A percentile compares a stretch with the other conserved stretches of the same genome.
These are phyloP conservation scores for Platysternon megacephalum DNA, from an alignment of 2,113 vertebrate species.

Conservation along the genomic window DNA sequence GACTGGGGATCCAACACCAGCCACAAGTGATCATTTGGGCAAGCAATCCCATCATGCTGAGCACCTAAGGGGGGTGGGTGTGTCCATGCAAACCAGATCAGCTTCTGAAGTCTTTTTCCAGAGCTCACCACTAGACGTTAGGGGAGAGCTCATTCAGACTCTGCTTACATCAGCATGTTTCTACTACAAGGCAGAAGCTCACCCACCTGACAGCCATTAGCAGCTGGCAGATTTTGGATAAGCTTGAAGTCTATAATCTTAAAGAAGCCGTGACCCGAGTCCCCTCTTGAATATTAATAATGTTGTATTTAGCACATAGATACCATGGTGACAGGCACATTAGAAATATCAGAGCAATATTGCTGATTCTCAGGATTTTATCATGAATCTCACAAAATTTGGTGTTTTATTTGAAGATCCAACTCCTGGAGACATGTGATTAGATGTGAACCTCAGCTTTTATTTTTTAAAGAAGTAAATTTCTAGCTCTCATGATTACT, in stretches of 20 bases:
- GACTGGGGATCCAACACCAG: too few species aligned
- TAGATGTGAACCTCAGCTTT: background rate
- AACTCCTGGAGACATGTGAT: background rate
- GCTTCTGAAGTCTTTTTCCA: too few species aligned
- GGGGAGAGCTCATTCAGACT: too few species aligned
- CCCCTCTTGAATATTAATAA: background rate
- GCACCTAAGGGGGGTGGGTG: too few species aligned
- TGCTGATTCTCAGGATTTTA: background rate
- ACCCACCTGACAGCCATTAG: background rate
- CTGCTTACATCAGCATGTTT: background rate
- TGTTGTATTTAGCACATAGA: background rate
- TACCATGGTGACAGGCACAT: fast-evolving
- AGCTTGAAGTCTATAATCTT: background rate
- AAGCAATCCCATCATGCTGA: too few species aligned
- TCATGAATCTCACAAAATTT: background rate
- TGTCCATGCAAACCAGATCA: too few species aligned
- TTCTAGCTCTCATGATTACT: background rate
- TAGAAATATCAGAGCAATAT: background rate
- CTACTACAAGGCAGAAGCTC: background rate
- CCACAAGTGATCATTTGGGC: too few species aligned
- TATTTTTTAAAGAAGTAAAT: background rate
- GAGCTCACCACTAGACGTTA: too few species aligned
- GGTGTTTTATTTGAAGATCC: background rate
- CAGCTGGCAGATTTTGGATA: fast-evolving
- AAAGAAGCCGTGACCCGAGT: background rate